Evolutionary conservation across 1,140 invertebrate genomes (phyloP).

Genomic region (Octopus sinensis): DNA sequence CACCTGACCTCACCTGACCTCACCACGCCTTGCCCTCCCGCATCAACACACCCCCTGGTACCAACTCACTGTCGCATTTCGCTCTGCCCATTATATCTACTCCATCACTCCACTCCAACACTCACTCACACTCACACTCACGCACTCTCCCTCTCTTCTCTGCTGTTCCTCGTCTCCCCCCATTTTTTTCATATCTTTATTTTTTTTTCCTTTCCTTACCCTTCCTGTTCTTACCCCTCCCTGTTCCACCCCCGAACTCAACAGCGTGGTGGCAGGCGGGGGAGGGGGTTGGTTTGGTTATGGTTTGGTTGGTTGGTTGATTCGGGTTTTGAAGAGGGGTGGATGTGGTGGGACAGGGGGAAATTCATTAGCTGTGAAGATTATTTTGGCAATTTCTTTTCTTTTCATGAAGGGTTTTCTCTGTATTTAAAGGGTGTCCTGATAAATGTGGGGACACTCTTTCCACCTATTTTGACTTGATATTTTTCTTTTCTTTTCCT

Average conservation of each 20-base stretch:
- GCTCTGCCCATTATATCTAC: no score
- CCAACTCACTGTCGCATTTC: no score
- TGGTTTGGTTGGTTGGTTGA: background rate
- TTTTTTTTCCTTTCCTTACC: background rate
- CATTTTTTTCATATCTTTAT: background rate
- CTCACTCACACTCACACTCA: background rate
- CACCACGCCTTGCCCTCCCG: no score
- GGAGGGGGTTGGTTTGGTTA: background rate
- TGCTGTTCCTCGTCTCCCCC: background rate
- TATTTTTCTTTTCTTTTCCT: no score
- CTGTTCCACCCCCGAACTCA: constrained; percentile 13
- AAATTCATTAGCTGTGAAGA: background rate
- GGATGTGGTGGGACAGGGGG: background rate
- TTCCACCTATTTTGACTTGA: no score
- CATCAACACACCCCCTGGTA: no score
- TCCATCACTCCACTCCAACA: no score
- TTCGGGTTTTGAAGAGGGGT: background rate
- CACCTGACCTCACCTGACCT: no score
- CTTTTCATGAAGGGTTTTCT: background rate
- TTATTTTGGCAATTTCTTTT: background rate
- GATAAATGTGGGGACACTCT: no score
- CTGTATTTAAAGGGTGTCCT: background rate
- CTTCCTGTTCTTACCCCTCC: constrained; percentile 7
- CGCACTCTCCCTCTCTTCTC: background rate
- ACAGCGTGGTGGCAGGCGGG: background rate